Evolutionary conservation across 2,797 vertebrate species (phyloP).

Genomic region (Hoplostethus atlanticus): DNA sequence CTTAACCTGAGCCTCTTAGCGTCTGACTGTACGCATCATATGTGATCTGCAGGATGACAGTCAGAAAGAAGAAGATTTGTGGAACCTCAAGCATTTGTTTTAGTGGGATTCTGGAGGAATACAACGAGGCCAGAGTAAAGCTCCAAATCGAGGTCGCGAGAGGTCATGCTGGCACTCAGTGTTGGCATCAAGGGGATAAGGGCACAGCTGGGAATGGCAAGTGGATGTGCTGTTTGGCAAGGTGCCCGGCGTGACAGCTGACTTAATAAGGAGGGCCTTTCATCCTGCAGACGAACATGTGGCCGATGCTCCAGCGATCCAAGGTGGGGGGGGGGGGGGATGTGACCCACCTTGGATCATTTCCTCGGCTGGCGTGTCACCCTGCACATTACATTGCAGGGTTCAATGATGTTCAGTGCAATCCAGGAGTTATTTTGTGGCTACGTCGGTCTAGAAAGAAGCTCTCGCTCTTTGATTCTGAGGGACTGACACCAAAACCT

Average conservation of each 20-base stretch:
- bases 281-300: constrained; percentile 60
- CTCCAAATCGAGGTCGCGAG: constrained; percentile 39
- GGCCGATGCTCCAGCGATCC: constrained; percentile 26
- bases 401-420: too few relatives aligned
- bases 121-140: background rate
- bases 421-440: too few relatives aligned
- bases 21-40: too few relatives aligned
- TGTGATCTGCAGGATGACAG: too few relatives aligned
- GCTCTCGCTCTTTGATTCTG: too few relatives aligned
- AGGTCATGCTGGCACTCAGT: constrained; percentile 61
- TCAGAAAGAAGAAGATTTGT: too few relatives aligned
- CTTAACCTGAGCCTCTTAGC: too few relatives aligned
- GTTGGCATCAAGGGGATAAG: constrained; percentile 40
- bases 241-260: constrained; percentile 64
- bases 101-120: background rate
- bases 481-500: background rate
- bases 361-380: constrained; percentile 7
- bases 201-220: constrained; percentile 68
- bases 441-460: too few relatives aligned
- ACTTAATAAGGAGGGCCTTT: constrained; percentile 65
- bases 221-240: constrained; percentile 59
- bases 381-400: too few relatives aligned
- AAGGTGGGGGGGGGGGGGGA: background rate
- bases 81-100: background rate
- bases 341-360: constrained; percentile 17